phyloP scores from a whole-genome alignment of 2,797 vertebrate species.

The Carduelis carduelis region DNA sequence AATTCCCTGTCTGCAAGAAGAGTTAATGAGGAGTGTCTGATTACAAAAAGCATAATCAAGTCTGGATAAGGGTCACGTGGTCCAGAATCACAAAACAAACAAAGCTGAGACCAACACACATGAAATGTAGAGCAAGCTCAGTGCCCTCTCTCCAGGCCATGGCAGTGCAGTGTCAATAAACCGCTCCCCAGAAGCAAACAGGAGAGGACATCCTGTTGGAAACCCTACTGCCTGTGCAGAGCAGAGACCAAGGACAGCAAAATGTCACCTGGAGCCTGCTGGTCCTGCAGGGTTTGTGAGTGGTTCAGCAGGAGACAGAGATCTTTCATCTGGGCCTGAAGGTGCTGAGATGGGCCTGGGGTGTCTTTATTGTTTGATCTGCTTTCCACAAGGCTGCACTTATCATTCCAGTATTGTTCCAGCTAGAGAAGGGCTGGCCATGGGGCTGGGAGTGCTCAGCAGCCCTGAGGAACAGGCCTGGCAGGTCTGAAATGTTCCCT shows the following conservation, averaged over 20 bases:
- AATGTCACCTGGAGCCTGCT: neutral
- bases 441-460: neutral
- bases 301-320: rapidly evolving
- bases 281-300: neutral
- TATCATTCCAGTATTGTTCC: neutral
- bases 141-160: neutral
- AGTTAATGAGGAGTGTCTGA: neutral
- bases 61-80: neutral
- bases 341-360: neutral
- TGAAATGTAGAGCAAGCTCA: neutral
- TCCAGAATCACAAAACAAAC: neutral
- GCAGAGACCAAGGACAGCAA: neutral
- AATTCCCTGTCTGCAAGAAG: neutral
- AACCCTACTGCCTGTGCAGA: neutral
- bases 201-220: neutral
- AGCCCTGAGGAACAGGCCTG: neutral
- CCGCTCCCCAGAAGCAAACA: conserved; percentile 5
- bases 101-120: neutral
- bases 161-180: neutral
- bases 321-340: neutral
- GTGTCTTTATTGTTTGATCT: neutral
- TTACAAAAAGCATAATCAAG: neutral
- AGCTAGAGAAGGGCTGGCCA: neutral
- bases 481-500: neutral
- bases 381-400: neutral